Conservation (phyloP, 2,797 vertebrate genomes). For the Pangasius sanitwongsei region DNA sequence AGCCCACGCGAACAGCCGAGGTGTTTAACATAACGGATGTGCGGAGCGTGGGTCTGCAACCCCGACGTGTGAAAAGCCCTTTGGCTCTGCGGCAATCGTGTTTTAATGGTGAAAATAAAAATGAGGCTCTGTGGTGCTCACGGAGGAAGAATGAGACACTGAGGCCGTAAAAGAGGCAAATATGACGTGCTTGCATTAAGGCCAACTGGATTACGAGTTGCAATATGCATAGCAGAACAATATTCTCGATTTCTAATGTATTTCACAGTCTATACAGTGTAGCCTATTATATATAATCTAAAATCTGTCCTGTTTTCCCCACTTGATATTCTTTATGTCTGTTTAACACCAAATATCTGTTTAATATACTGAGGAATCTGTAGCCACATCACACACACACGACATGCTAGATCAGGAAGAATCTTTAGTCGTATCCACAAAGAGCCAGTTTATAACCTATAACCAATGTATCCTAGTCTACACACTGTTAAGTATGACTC, state of each 20-base stretch:
- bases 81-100: not conserved
- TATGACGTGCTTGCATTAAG: not conserved
- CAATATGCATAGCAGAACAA: not conserved
- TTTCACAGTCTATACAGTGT: not conserved
- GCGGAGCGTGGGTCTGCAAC: conserved; percentile 7
- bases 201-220: not conserved
- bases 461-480: not conserved
- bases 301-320: not conserved
- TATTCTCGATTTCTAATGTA: not conserved
- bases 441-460: not conserved
- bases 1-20: conserved; percentile 1
- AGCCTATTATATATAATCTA: not conserved
- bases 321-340: not conserved
- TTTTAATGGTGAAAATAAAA: not conserved
- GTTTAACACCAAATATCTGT: not conserved
- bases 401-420: not conserved
- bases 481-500: not conserved
- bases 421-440: not conserved
- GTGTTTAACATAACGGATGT: conserved; percentile 18
- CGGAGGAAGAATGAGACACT: not conserved
- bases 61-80: conserved; percentile 28
- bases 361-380: not conserved
- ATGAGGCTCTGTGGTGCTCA: not conserved
- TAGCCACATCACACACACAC: not conserved
- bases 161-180: not conserved